Base-by-base conservation (phyloP, 2,113 vertebrate species). In the Daphoenositta chrysoptera region DNA sequence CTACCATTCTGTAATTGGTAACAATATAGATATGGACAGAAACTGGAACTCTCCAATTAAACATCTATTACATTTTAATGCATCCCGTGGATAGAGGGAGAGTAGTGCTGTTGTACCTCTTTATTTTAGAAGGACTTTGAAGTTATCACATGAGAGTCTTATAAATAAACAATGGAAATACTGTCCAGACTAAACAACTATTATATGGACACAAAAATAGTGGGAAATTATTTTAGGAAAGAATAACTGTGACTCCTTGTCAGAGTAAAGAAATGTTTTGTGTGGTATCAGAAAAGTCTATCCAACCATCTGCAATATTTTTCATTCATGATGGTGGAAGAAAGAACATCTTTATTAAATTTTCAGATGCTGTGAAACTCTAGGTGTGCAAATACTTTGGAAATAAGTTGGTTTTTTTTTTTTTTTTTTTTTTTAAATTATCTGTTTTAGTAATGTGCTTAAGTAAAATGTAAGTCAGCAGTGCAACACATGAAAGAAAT, bases 41-140 rank as follows among this genome's bases (percentile, higher is more conserved):
- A 95, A 68, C 37, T 60, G 44, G 11, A 83, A 53, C 23, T 60
- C 21, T 78, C 8, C 18, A 58, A 6, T 77, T 89, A 66, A 87
- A 82, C 9, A n/a, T 44, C 18, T 22, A 30, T 54, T 75, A 20
- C 5, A 40, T 75, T 87, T 91, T 87, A 76, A 76, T 37, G 16
- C 9, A 44, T 76, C 5, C 12, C 72, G 15, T 47, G 33, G 35
- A 7, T 27, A 56, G n/a, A 61, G 3, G 31, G 2, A 82, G 35
- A 54, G 16, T 9, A 10, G 2, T 40, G 9, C 26, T 66, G 17
- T 40, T 2, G 0, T 33, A 15, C 10, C 4, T 44, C 7, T 64
- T 88, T 69, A 53, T 42, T 89, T 89, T 58, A 69, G 54, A 83
- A 90, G 14, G 3, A 23, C 23, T 87, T 81, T 20, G 42, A 78